A percentile compares a stretch with the other conserved stretches of the same genome.
phyloP scores from a whole-genome alignment of 2,797 vertebrate species.

The Mormyrus hasselquistii region DNA sequence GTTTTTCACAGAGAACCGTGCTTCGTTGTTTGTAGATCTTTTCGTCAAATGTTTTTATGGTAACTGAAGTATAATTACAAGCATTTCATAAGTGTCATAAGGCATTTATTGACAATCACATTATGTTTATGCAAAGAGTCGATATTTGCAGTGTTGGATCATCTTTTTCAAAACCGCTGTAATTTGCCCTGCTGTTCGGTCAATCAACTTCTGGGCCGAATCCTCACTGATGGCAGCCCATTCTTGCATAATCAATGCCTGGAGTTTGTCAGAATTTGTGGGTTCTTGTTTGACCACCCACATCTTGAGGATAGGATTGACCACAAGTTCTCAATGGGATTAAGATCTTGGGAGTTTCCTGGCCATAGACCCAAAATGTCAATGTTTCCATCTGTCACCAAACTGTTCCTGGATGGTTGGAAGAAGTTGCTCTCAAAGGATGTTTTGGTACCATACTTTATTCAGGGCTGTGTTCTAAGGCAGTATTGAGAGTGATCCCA shows the following conservation, averaged over 20 bases:
- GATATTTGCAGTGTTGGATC: background rate
- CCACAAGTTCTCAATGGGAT: too few species aligned
- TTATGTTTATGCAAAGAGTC: background rate
- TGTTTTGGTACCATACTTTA: background rate
- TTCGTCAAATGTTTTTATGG: background rate
- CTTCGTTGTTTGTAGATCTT: background rate
- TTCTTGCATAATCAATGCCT: background rate
- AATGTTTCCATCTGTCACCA: too few species aligned
- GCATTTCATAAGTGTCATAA: background rate
- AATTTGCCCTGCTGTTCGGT: background rate
- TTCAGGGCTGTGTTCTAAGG: background rate
- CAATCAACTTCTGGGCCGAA: background rate
- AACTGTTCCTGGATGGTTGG: too few species aligned
- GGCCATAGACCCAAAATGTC: too few species aligned
- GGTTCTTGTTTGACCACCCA: background rate
- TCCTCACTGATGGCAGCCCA: background rate
- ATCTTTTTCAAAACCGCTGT: background rate
- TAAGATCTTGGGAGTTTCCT: too few species aligned
- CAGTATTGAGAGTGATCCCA: background rate
- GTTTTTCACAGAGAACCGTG: background rate
- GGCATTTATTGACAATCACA: background rate
- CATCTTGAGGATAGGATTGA: background rate
- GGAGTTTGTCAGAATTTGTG: background rate
- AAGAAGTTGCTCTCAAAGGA: too few species aligned
- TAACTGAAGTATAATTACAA: background rate